Percentiles rank a stretch among this genome's conserved stretches.
phyloP scores from a whole-genome alignment of 1,140 invertebrate species.

The Pararge aegeria region DNA sequence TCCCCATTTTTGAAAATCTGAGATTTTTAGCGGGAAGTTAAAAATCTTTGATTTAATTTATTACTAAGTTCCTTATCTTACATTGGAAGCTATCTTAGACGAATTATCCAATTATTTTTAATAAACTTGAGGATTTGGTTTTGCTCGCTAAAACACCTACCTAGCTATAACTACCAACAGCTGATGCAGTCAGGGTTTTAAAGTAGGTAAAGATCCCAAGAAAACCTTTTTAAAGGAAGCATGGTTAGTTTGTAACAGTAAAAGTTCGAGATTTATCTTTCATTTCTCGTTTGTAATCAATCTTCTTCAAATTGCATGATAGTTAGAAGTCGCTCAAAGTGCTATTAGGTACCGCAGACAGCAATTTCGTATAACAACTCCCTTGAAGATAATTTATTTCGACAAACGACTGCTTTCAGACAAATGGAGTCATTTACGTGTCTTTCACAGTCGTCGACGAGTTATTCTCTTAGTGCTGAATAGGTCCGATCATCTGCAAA shows the following conservation, averaged over 20 bases:
- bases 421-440: constrained; percentile 40
- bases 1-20: too few species aligned
- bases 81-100: too few species aligned
- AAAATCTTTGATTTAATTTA: too few species aligned
- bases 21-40: too few species aligned
- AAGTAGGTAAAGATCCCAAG: too few species aligned
- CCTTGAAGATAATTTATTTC: constrained; percentile 45
- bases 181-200: too few species aligned
- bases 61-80: too few species aligned
- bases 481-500: constrained; percentile 24
- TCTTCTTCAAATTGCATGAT: constrained; percentile 15
- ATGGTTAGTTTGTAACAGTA: not conserved
- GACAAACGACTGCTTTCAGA: constrained; percentile 41
- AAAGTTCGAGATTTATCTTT: not conserved
- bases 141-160: too few species aligned
- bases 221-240: too few species aligned
- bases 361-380: constrained; percentile 35
- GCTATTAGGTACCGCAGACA: constrained; percentile 30
- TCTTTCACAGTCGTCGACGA: constrained; percentile 27
- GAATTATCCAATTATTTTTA: too few species aligned
- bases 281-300: not conserved
- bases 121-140: too few species aligned
- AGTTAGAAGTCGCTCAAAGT: constrained; percentile 30
- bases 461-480: constrained; percentile 27
- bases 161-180: too few species aligned